Conservation (phyloP, 2,888 invertebrate species). For the Microctonus aethiopoides region DNA sequence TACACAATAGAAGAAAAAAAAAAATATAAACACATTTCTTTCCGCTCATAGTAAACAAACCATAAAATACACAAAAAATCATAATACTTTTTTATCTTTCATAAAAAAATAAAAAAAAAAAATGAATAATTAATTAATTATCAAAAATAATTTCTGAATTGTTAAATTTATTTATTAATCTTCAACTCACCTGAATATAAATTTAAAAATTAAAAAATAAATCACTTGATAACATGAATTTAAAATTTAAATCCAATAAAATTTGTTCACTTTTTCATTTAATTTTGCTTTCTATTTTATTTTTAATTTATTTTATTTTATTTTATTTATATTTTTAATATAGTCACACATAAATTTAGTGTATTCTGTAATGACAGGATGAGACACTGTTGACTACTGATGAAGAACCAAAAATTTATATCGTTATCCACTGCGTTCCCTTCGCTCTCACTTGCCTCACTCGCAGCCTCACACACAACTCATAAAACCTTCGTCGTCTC, state of each 20-base stretch:
- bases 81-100: slow-evolving; percentile 11
- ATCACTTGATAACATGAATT: no score
- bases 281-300: neutral
- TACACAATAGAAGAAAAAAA: neutral
- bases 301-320: neutral
- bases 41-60: slow-evolving; percentile 19
- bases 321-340: neutral
- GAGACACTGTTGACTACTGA: slow-evolving; percentile 62
- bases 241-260: neutral
- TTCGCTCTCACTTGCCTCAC: slow-evolving; percentile 37
- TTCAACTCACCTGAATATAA: no score
- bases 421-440: slow-evolving; percentile 55
- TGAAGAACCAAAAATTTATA: slow-evolving; percentile 58
- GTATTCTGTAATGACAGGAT: slow-evolving; percentile 40
- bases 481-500: slow-evolving; percentile 23
- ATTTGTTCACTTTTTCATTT: neutral
- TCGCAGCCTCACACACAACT: slow-evolving; percentile 20
- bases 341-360: neutral
- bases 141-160: neutral
- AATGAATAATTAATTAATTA: slow-evolving; percentile 7
- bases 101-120: slow-evolving; percentile 13
- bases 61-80: slow-evolving; percentile 27
- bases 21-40: no score
- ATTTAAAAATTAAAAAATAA: no score
- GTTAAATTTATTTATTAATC: neutral